phyloP scores from a whole-genome alignment of 2,113 vertebrate species.

The Saccopteryx leptura region DNA sequence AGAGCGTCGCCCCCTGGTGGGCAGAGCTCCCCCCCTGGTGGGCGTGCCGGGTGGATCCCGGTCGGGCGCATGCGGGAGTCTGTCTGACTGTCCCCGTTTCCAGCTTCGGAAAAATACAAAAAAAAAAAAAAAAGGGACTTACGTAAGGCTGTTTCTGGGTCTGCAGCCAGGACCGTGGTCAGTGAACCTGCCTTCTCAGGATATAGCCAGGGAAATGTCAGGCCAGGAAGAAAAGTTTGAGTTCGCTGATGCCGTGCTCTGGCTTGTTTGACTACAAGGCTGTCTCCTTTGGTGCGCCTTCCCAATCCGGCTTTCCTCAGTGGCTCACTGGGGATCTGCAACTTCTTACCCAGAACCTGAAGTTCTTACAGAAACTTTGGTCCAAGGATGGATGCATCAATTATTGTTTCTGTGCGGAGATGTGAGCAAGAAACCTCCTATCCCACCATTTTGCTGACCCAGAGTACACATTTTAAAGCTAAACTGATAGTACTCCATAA shows the following conservation, averaged over 20 bases:
- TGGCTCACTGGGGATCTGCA: background rate
- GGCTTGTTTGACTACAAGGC: background rate
- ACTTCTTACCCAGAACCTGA: background rate
- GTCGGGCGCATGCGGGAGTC: too few species aligned
- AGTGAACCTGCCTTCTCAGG: background rate
- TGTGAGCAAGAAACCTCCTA: background rate
- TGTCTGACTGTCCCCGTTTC: too few species aligned
- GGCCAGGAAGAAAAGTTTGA: background rate
- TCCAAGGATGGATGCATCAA: background rate
- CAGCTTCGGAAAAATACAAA: too few species aligned
- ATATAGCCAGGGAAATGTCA: background rate
- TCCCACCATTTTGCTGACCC: background rate
- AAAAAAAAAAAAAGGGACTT: too few species aligned
- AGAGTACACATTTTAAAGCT: background rate
- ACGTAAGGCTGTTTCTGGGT: background rate
- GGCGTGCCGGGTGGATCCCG: too few species aligned
- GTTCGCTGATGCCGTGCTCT: background rate
- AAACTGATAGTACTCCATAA: background rate
- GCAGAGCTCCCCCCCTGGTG: too few species aligned
- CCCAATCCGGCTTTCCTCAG: background rate
- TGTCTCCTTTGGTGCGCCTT: background rate
- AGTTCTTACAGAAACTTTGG: background rate
- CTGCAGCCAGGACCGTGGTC: background rate
- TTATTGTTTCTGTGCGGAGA: background rate
- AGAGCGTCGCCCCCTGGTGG: too few species aligned